Conservation (phyloP, 2,113 vertebrate species). For the Suncus etruscus region DNA sequence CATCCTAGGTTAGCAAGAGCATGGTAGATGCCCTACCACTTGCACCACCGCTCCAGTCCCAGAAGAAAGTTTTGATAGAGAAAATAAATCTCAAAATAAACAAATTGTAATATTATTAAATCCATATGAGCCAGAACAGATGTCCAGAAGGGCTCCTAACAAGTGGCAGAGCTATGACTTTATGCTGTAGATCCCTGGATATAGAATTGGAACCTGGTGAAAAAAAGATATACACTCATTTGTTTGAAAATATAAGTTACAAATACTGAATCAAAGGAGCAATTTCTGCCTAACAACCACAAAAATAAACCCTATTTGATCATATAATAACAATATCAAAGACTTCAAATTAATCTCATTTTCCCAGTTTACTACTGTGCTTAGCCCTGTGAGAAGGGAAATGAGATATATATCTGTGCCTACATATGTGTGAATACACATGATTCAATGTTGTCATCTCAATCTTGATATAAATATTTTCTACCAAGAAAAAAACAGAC, state of each 20-base stretch:
- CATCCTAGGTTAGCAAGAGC: no score
- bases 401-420: not conserved
- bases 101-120: not conserved
- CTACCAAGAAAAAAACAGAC: no score
- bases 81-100: not conserved
- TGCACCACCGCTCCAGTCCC: no score
- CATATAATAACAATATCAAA: not conserved
- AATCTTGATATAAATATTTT: no score
- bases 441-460: not conserved
- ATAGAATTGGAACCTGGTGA: not conserved
- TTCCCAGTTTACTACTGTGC: not conserved
- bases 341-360: not conserved
- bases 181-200: not conserved
- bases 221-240: not conserved
- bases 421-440: not conserved
- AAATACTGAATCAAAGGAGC: not conserved
- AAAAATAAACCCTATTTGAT: not conserved
- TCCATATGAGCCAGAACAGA: not conserved
- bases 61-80: conserved; percentile 24
- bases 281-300: not conserved
- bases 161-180: not conserved
- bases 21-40: no score
- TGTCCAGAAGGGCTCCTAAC: not conserved
- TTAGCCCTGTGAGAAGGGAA: not conserved
- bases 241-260: conserved; percentile 3